phyloP scores from a whole-genome alignment of 2,797 vertebrate species.

The Gephyroberyx darwinii region DNA sequence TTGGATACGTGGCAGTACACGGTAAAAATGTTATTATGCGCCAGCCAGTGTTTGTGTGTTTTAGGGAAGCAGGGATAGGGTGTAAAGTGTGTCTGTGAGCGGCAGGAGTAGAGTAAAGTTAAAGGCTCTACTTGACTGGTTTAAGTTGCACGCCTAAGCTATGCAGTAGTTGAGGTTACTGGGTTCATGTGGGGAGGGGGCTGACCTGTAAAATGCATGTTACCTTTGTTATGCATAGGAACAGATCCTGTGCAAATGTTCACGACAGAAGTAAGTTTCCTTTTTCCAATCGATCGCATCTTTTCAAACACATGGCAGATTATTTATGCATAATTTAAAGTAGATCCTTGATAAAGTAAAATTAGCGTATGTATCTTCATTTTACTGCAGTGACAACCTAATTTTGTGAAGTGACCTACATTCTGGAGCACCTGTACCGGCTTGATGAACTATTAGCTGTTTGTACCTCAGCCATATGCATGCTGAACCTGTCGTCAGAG shows the following conservation, averaged over 20 bases:
- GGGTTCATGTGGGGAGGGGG: slow-evolving; percentile 49
- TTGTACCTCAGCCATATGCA: background rate
- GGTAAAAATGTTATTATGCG: background rate
- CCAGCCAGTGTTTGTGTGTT: background rate
- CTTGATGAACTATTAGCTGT: background rate
- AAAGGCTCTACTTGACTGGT: background rate
- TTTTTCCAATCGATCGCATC: background rate
- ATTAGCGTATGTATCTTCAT: too few relatives aligned
- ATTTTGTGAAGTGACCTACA: slow-evolving; percentile 18
- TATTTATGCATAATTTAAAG: background rate
- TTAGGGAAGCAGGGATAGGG: background rate
- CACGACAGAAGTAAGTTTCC: background rate
- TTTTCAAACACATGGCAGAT: background rate
- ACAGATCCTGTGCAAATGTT: background rate
- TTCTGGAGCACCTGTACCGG: background rate
- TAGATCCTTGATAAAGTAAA: background rate
- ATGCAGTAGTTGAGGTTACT: slow-evolving; percentile 41
- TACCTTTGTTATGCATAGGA: slow-evolving; percentile 45
- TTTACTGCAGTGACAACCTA: too few relatives aligned
- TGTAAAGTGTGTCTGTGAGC: background rate
- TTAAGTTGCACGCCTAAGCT: background rate
- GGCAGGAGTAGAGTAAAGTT: background rate
- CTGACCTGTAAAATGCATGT: slow-evolving; percentile 25
- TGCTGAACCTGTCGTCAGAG: background rate
- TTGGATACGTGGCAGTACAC: background rate